Evolutionary conservation across 2,113 vertebrate genomes (phyloP).

Genomic region (Benitochromis conjunctus): DNA sequence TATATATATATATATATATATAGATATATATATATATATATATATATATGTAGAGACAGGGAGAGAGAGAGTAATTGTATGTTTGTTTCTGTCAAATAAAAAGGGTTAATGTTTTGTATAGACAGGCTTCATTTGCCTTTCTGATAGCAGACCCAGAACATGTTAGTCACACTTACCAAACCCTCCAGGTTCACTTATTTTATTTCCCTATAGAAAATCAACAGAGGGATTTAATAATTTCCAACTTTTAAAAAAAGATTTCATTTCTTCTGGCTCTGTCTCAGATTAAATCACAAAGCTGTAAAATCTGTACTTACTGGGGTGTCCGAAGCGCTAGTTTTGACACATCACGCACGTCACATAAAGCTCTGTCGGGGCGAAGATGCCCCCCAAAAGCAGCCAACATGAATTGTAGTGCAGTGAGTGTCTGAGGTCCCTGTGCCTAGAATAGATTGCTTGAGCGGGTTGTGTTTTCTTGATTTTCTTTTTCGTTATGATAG

Average conservation of each 20-base stretch:
- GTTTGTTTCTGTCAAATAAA: not conserved
- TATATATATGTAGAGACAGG: fast-evolving
- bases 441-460: not conserved
- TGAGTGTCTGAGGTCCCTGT: not conserved
- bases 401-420: not conserved
- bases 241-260: not conserved
- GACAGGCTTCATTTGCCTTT: not conserved
- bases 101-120: not conserved
- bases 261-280: not conserved
- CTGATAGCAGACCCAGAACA: not conserved
- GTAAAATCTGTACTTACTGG: not conserved
- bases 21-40: too few relatives aligned
- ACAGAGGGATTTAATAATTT: not conserved
- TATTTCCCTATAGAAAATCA: not conserved
- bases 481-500: not conserved
- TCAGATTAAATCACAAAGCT: not conserved
- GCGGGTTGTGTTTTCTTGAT: not conserved
- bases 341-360: not conserved
- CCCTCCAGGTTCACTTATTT: not conserved
- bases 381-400: not conserved
- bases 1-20: too few relatives aligned
- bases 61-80: not conserved
- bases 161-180: not conserved
- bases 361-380: not conserved
- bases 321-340: not conserved